These are phyloP conservation scores for Spodoptera frugiperda DNA, from an alignment of 1,140 invertebrate species.

Conservation along the genomic window DNA sequence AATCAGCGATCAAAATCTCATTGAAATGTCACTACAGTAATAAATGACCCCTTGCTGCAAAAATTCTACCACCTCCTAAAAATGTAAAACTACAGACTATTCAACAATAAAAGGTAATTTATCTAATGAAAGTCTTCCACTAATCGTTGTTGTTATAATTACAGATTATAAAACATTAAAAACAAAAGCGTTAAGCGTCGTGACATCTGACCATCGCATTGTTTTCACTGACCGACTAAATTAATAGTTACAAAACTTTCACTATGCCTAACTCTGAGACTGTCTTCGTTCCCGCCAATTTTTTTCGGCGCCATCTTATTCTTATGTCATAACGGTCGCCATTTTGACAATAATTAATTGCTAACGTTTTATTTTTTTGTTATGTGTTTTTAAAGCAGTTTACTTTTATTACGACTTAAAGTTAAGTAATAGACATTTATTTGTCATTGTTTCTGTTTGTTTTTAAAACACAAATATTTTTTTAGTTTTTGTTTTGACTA, in stretches of 20 bases:
- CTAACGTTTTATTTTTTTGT: conserved; percentile 13
- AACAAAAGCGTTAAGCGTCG: conserved; percentile 8
- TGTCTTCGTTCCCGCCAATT: conserved; percentile 1
- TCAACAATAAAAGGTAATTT: no score
- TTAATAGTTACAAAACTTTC: conserved; percentile 42
- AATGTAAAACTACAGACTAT: no score
- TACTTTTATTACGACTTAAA: neutral
- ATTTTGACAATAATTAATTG: conserved; percentile 45
- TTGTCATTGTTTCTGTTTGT: conserved; percentile 16
- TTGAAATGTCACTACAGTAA: no score
- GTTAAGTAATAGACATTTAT: neutral
- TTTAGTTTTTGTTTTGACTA: no score
- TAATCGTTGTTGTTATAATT: neutral
- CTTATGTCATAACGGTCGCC: conserved; percentile 33
- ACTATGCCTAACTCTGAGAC: conserved; percentile 9
- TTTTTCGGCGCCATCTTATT: neutral
- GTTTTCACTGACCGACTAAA: conserved; percentile 49
- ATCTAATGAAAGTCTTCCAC: neutral
- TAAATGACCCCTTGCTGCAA: no score
- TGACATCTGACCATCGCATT: conserved; percentile 41
- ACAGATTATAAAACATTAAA: no score
- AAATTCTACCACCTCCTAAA: no score
- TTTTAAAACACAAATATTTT: no score
- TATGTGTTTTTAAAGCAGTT: conserved; percentile 20
- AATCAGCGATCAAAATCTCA: no score